Base-by-base conservation (phyloP, 1,140 invertebrate genomes). In the Eufriesea mexicana region DNA sequence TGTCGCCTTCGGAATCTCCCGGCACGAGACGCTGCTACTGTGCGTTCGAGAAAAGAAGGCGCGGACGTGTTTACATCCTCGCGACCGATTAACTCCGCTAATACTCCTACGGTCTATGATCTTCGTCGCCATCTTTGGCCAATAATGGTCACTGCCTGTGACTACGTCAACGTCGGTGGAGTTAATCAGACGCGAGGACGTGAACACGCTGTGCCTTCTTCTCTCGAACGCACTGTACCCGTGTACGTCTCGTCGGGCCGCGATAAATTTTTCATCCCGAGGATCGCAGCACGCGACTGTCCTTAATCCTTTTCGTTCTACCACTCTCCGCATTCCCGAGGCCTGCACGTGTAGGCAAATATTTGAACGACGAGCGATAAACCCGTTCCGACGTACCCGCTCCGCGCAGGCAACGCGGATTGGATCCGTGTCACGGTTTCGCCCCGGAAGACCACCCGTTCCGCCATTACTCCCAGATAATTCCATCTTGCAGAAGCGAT, bases 181-280 rank as follows among this genome's bases (percentile, higher is more conserved):
- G n/a, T n/a, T n/a, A n/a, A n/a, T n/a, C n/a, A n/a, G n/a, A n/a
- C n/a, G n/a, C n/a, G n/a, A n/a, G n/a, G n/a, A n/a, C n/a, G n/a
- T n/a, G n/a, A n/a, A n/a, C n/a, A n/a, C n/a, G n/a, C n/a, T n/a
- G n/a, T n/a, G n/a, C n/a, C n/a, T n/a, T n/a, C n/a, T n/a, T n/a
- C n/a, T n/a, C n/a, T n/a, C n/a, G n/a, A n/a, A n/a, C n/a, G n/a
- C n/a, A n/a, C n/a, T n/a, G n/a, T n/a, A n/a, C n/a, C n/a, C 16
- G 42, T 47, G 10, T 23, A 51, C 54, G 54, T 55, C n/a, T 35
- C 18, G n/a, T 14, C 16, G 64, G 45, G 4, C 47, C 1, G 28
- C 14, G 68, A 72, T 62, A 8, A 72, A 72, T 62, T 80, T 61
- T 62, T 80, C 67, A 74, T 57, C 25, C 73, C 35, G 10, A n/a